These are phyloP conservation scores for Beris chalybata DNA, from an alignment of 2,888 invertebrate species.

Conservation along the genomic window DNA sequence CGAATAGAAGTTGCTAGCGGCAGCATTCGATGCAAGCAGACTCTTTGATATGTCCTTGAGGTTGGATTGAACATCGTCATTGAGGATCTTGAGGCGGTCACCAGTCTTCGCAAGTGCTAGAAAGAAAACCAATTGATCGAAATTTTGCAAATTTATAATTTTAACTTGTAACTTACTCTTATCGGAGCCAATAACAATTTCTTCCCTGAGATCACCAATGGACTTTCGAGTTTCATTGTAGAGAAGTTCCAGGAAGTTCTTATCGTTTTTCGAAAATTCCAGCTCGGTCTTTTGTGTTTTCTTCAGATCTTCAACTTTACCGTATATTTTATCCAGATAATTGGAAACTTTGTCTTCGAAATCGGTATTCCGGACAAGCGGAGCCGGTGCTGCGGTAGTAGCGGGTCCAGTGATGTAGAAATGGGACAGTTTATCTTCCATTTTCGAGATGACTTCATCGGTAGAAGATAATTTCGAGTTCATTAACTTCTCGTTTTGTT, in stretches of 20 bases:
- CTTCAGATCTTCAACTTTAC: conserved; percentile 49
- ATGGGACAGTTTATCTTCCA: conserved; percentile 51
- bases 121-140: conserved; percentile 3
- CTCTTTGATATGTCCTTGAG: conserved; percentile 62
- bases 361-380: conserved; percentile 51
- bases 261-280: conserved; percentile 55
- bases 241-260: conserved; percentile 59
- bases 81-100: conserved; percentile 60
- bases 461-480: conserved; percentile 48
- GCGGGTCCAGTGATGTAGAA: conserved; percentile 45
- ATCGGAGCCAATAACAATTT: conserved; percentile 56
- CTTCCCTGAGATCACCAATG: conserved; percentile 60
- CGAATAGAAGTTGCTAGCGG: conserved; percentile 61
- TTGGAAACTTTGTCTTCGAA: conserved; percentile 57
- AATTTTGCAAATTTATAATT: not conserved
- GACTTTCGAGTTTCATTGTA: conserved; percentile 66
- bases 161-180: conserved; percentile 53
- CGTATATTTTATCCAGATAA: conserved; percentile 56
- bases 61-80: conserved; percentile 58
- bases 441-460: conserved; percentile 48
- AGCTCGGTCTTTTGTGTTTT: conserved; percentile 40
- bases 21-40: conserved; percentile 61
- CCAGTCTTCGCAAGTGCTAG: conserved; percentile 58
- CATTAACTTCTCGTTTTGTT: conserved; percentile 47
- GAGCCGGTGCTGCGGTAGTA: conserved; percentile 42